Evolutionary conservation across 2,113 vertebrate genomes (phyloP).

Genomic region (Sander vitreus): DNA sequence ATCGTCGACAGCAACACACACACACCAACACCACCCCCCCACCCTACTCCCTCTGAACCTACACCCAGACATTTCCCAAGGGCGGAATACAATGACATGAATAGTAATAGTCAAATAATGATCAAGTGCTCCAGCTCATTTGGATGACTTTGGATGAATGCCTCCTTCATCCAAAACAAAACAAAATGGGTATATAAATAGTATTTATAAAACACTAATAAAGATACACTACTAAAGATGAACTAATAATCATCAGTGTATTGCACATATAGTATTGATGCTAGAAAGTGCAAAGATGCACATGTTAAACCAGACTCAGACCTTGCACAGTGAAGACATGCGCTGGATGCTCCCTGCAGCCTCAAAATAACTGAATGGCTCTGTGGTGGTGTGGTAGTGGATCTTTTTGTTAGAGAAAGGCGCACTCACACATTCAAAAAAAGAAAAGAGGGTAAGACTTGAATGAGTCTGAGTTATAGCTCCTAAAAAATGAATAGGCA

Average conservation of each 20-base stretch:
- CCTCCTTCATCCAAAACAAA: not conserved
- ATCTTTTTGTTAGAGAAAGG: not conserved
- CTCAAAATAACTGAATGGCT: slow-evolving; percentile 14
- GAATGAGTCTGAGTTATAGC: slow-evolving; percentile 39
- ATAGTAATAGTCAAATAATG: slow-evolving; percentile 36
- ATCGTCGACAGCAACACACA: slow-evolving; percentile 45
- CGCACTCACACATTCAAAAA: slow-evolving; percentile 14
- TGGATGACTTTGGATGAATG: not conserved
- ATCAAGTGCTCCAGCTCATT: slow-evolving; percentile 18
- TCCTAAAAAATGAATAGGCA: slow-evolving; percentile 53
- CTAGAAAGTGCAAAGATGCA: not conserved
- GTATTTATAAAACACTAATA: not conserved
- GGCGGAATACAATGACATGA: slow-evolving; percentile 21
- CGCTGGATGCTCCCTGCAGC: not conserved
- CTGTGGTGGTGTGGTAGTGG: not conserved
- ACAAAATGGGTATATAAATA: not conserved
- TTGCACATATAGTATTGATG: not conserved
- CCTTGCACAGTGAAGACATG: not conserved
- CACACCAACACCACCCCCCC: slow-evolving; percentile 10
- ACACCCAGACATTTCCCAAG: not conserved
- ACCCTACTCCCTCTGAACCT: slow-evolving; percentile 3
- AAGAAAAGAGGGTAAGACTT: not conserved
- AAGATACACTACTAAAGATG: not conserved
- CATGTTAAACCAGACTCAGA: not conserved
- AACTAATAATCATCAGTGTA: not conserved